Base-by-base conservation (phyloP, 2,888 invertebrate species). In the Volucella zonaria region DNA sequence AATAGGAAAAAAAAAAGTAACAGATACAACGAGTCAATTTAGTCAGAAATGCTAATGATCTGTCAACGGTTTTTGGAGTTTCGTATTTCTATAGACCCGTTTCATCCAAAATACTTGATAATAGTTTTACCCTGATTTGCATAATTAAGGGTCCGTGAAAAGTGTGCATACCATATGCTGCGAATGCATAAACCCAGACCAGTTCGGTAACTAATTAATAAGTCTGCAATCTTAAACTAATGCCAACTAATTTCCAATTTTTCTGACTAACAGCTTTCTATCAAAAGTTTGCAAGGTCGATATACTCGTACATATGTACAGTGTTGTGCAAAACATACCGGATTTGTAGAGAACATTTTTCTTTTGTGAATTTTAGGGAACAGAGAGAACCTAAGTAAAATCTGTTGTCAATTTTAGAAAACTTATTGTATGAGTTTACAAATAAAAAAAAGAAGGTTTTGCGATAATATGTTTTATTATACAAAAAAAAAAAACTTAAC, bases 81-180 rank as follows among this genome's bases (percentile, higher is more conserved):
- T 56, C 12, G 18, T 56, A 49, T 58, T 59, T 59, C n/a, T 56
- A 58, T 42, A 23, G 31, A 52, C 67, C 59, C 52, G 76, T 68
- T 68, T 68, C 42, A 52, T 52, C 52, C 54, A 49, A 59, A 52
- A 40, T 52, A 18, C 18, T 18, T 1, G 40, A 68, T 68, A 76
- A 76, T 68, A 68, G 68, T 76, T 68, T 76, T 67, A 68, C 76
- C 76, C 61, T 61, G 52, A 76, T 76, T 76, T 76, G 76, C 76
- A 76, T 76, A 51, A 43, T 47, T 12, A 51, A 47, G n/a, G 56
- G 56, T 67, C 67, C 23, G 23, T 31, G 51, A 52, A 23, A 15
- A 18, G n/a, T n/a, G 23, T 23, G 0, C 2, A n/a, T n/a, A n/a
- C n/a, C 23, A 3, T 23, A 54, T 43, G 43, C 23, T 12, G 43